Base-by-base conservation (phyloP, 1,140 invertebrate species). In the Neotoxoptera formosana region DNA sequence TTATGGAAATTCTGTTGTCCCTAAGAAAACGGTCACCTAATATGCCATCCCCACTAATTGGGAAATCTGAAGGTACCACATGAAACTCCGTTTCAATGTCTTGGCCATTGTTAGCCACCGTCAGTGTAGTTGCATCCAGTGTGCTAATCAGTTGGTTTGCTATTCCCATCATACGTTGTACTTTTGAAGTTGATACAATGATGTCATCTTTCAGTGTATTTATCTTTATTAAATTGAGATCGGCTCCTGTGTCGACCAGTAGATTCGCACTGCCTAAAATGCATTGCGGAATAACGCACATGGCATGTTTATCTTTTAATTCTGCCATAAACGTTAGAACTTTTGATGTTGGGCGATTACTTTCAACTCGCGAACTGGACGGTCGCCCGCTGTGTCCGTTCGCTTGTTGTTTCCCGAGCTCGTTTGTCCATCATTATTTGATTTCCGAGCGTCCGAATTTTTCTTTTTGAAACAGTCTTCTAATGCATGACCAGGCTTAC, bases 401-500 rank as follows among this genome's bases (percentile, higher is more conserved):
- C 23, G 14, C n/a, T 34, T 48, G 14, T 17, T 47, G 84, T 87
- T 87, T 48, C 45, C 84, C 84, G 84, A 87, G 14, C 14, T 48
- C 48, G 48, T 14, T 48, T 48, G 48, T 14, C 14, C 48, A 48
- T 48, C 14, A 11, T 48, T 48, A 48, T 88, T 88, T 51, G 0
- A 1, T 88, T 88, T 88, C 23, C 17, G 20, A 21, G 47, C 21
- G 7, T 51, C 47, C 36, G 86, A 6, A 34, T 41, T 88, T 88
- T 51, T 88, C n/a, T 88, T 88, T 23, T 88, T 51, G n/a, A 7
- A 88, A 51, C 81, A 93, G 1, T 60, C 91, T 20, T 93, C 48
- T 41, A 21, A 9, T 11, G 30, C 8, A 51, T 92, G 76, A 51
- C 91, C 91, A 21, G 2, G 20, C n/a, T 25, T n/a, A 7, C 34